These are phyloP conservation scores for Fulica atra DNA, from an alignment of 2,113 vertebrate genomes.

Conservation along the genomic window DNA sequence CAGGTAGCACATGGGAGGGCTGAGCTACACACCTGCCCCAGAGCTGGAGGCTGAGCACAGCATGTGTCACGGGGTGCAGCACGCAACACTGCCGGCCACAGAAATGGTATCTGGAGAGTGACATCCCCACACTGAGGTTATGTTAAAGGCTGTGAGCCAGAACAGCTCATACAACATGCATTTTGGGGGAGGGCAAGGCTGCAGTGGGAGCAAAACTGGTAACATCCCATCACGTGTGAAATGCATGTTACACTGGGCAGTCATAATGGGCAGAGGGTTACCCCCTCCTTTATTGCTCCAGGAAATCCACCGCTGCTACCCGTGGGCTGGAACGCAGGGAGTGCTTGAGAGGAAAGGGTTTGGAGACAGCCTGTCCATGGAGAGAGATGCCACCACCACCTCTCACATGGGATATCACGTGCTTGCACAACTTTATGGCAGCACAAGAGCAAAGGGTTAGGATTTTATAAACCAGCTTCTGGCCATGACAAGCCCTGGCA, in stretches of 20 bases:
- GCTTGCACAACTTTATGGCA: not conserved
- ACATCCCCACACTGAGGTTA: not conserved
- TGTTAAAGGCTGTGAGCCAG: not conserved
- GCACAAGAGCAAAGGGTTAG: not conserved
- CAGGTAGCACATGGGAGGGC: not conserved
- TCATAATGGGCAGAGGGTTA: not conserved
- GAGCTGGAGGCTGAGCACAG: not conserved
- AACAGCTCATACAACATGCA: not conserved
- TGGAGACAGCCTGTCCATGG: not conserved
- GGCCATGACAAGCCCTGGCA: not conserved
- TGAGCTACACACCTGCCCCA: not conserved
- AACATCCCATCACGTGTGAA: not conserved
- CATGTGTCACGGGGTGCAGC: not conserved
- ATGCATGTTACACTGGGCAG: not conserved
- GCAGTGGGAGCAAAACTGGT: not conserved
- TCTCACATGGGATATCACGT: accelerated
- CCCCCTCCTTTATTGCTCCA: not conserved
- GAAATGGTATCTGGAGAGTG: not conserved
- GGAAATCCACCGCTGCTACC: not conserved
- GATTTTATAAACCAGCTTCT: not conserved
- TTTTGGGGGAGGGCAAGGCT: not conserved
- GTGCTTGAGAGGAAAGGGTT: not conserved
- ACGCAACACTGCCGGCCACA: not conserved
- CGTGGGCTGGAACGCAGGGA: not conserved
- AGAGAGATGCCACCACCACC: not conserved